Conservation (phyloP, 2,797 vertebrate genomes). For the Hoplostethus atlanticus region DNA sequence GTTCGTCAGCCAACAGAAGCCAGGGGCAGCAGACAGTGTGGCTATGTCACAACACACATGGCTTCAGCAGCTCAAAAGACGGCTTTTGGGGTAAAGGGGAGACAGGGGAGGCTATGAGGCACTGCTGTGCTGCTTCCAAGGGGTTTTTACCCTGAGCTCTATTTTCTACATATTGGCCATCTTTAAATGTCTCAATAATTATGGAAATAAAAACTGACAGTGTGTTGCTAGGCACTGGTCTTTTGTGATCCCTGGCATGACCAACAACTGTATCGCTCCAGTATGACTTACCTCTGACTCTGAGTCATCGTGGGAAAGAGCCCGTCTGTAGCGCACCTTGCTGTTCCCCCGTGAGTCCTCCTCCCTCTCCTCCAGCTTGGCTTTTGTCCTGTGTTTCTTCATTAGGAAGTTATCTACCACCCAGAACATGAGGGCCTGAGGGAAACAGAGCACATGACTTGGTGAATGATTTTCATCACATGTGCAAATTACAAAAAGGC, state of each 20-base stretch:
- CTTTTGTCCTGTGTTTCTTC: constrained; percentile 99
- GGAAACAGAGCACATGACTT: constrained; percentile 13
- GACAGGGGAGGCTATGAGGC: not conserved
- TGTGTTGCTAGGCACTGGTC: too few relatives aligned
- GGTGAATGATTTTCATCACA: not conserved
- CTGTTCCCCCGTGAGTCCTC: constrained; percentile 92
- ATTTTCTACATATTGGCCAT: too few relatives aligned
- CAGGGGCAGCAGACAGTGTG: not conserved
- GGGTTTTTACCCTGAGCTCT: too few relatives aligned
- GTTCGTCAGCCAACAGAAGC: not conserved
- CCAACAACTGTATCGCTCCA: not conserved
- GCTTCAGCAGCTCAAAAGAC: not conserved
- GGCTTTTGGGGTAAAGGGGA: not conserved
- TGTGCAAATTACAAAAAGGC: not conserved
- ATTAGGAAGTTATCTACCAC: constrained; percentile 99
- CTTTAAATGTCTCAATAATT: too few relatives aligned
- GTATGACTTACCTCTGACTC: constrained; percentile 91
- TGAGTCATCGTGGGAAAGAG: constrained; percentile 96
- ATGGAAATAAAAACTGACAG: too few relatives aligned
- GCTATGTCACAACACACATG: not conserved
- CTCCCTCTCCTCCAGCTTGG: constrained; percentile 95
- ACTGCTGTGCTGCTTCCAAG: too few relatives aligned
- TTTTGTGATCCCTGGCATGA: not conserved
- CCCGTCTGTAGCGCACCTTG: constrained; percentile 96
- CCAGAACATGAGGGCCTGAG: constrained; percentile 98